Evolutionary conservation across 2,113 vertebrate genomes (phyloP).

Genomic region (Psittacus erithacus): DNA sequence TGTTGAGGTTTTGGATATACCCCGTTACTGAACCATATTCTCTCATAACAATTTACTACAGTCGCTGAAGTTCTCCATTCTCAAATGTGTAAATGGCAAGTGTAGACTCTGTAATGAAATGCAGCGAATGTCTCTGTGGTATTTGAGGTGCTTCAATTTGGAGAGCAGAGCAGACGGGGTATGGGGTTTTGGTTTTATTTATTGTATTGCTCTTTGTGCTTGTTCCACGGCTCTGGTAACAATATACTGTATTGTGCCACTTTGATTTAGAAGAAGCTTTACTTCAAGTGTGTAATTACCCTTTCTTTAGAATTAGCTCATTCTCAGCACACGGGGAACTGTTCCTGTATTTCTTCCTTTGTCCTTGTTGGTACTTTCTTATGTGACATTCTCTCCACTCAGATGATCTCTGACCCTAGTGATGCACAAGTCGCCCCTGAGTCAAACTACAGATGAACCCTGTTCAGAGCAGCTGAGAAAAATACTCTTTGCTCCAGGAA

Average conservation of each 20-base stretch:
- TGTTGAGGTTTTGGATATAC: neutral
- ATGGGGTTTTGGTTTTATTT: constrained; percentile 28
- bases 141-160: neutral
- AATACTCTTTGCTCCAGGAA: constrained; percentile 14
- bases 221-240: neutral
- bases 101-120: neutral
- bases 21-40: neutral
- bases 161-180: neutral
- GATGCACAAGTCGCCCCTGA: neutral
- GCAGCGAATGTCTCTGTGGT: neutral
- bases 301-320: constrained; percentile 26
- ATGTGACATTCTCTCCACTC: neutral
- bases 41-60: neutral
- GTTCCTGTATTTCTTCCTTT: constrained; percentile 8
- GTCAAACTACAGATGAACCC: constrained; percentile 33
- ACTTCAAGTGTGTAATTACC: constrained; percentile 7
- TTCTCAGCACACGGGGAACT: neutral
- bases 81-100: neutral
- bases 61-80: neutral
- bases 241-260: neutral
- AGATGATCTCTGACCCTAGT: neutral
- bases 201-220: neutral
- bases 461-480: neutral
- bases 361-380: constrained; percentile 7
- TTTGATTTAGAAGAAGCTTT: constrained; percentile 29